Percentiles rank a stretch among this genome's conserved stretches.
Conservation (phyloP, 2,113 vertebrate genomes). For the Himantopus leucocephalus region DNA sequence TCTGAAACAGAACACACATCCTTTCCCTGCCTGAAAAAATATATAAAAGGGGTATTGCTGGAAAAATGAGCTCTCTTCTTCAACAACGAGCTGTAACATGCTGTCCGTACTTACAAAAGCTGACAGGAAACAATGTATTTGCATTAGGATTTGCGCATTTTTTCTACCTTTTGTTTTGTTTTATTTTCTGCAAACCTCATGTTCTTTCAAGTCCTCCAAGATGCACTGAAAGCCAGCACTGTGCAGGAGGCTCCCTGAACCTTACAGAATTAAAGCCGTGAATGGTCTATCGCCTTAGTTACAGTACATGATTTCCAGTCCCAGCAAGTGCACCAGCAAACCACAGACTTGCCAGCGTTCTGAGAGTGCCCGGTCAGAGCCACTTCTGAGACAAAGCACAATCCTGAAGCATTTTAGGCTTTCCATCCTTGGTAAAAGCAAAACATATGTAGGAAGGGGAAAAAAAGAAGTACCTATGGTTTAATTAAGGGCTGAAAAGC, state of each 20-base stretch:
- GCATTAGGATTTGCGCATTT: background rate
- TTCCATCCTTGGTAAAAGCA: background rate
- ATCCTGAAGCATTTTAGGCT: background rate
- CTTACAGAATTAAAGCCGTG: background rate
- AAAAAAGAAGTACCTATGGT: background rate
- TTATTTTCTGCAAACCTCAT: background rate
- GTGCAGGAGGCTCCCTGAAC: background rate
- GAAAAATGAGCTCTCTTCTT: background rate
- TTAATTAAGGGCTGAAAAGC: background rate
- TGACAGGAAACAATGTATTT: background rate
- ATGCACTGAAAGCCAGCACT: background rate
- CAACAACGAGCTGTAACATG: background rate
- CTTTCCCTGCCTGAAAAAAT: background rate
- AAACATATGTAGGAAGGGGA: accelerated
- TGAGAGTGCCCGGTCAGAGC: background rate
- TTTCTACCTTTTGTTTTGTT: background rate
- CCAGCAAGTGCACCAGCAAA: background rate
- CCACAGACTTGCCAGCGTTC: background rate
- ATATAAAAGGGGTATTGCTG: background rate
- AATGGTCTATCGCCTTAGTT: background rate
- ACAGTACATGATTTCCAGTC: background rate
- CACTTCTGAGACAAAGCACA: background rate
- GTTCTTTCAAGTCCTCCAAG: background rate
- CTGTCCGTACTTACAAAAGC: background rate
- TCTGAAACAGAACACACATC: background rate